phyloP scores from a whole-genome alignment of 2,113 vertebrate genomes.

The Microcebus tavaratra region DNA sequence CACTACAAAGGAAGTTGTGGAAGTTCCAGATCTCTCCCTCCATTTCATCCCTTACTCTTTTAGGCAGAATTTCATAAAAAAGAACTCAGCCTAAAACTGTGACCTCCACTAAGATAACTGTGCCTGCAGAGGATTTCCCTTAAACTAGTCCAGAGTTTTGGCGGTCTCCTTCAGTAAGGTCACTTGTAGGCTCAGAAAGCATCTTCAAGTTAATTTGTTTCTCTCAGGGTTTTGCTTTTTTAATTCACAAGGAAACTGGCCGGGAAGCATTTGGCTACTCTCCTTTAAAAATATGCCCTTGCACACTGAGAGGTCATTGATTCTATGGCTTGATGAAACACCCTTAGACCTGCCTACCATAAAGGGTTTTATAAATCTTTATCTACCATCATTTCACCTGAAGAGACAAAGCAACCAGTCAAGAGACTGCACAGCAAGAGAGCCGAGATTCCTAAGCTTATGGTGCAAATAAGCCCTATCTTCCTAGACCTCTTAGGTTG shows the following conservation, averaged over 20 bases:
- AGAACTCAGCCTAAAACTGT: background rate
- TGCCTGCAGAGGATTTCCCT: background rate
- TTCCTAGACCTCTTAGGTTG: background rate
- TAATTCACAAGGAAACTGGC: background rate
- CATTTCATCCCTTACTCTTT: background rate
- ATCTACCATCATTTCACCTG: background rate
- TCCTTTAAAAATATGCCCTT: constrained; percentile 16
- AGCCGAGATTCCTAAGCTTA: background rate
- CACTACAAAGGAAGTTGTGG: background rate
- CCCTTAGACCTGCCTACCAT: background rate
- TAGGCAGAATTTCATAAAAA: background rate
- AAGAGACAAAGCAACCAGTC: background rate
- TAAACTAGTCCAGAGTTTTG: background rate
- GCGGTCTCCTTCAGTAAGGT: background rate
- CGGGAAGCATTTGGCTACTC: background rate
- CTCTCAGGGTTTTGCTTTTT: background rate
- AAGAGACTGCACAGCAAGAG: background rate
- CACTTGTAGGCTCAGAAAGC: background rate
- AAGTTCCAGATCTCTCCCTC: background rate
- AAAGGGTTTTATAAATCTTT: constrained; percentile 1
- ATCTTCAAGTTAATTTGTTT: constrained; percentile 16
- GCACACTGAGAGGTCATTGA: background rate
- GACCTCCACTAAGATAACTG: background rate
- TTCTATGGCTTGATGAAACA: background rate
- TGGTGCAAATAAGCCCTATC: background rate